Conservation (phyloP, 2,797 vertebrate genomes). For the Sternarchorhynchus goeldii region DNA sequence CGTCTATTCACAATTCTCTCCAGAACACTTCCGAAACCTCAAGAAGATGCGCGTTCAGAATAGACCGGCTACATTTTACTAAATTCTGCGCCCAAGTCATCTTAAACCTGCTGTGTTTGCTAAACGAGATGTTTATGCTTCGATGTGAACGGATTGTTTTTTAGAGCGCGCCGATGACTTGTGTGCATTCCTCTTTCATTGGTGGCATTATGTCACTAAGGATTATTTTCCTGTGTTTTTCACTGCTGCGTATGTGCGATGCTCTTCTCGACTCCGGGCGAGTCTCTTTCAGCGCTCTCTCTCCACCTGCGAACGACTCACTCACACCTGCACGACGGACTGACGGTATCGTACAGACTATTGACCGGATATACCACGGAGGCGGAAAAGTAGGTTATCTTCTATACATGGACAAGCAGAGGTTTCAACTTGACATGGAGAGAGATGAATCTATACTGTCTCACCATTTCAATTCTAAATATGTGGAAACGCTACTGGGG, state of each 20-base stretch:
- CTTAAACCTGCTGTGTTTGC: neutral
- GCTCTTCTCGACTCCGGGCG: constrained; percentile 52
- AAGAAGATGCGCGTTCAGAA: constrained; percentile 69
- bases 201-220: constrained; percentile 62
- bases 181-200: constrained; percentile 41
- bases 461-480: constrained; percentile 69
- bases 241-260: constrained; percentile 38
- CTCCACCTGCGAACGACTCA: constrained; percentile 72
- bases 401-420: constrained; percentile 81
- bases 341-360: constrained; percentile 80
- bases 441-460: constrained; percentile 79
- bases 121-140: neutral
- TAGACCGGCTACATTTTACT: constrained; percentile 24
- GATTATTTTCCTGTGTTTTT: constrained; percentile 65
- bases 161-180: too few relatives aligned
- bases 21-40: constrained; percentile 37
- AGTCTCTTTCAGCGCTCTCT: constrained; percentile 64
- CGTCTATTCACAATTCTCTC: constrained; percentile 51
- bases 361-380: constrained; percentile 89
- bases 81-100: constrained; percentile 57
- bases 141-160: neutral
- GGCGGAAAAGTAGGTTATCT: constrained; percentile 91
- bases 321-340: constrained; percentile 72
- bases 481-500: constrained; percentile 65
- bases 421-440: constrained; percentile 91